Evolutionary conservation across 2,797 vertebrate species (phyloP).

Genomic region (Rhabdophis nuchalis): DNA sequence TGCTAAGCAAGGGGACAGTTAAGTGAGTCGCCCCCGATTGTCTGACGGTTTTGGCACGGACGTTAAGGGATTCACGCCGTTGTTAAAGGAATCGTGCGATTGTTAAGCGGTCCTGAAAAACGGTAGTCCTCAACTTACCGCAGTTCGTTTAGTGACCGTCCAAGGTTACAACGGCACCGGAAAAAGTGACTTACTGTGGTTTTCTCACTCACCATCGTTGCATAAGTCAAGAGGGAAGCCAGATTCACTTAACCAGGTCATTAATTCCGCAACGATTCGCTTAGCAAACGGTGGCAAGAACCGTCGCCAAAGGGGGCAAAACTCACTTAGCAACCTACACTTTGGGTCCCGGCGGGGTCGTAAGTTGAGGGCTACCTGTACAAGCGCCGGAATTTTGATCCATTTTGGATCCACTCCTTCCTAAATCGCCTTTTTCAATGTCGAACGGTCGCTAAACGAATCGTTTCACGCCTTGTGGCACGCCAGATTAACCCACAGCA

Average conservation of each 20-base stretch:
- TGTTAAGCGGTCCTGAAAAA: too few species aligned
- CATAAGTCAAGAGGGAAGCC: background rate
- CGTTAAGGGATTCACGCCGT: too few species aligned
- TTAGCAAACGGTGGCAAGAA: too few species aligned
- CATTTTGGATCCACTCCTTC: background rate
- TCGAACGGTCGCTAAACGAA: background rate
- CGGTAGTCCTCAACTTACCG: background rate
- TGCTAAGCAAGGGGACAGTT: too few species aligned
- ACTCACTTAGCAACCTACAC: background rate
- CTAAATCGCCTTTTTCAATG: background rate
- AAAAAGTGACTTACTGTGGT: background rate
- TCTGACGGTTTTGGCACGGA: too few species aligned
- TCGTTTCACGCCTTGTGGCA: background rate
- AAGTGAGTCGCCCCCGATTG: too few species aligned
- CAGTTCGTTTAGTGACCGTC: background rate
- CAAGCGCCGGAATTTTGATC: background rate
- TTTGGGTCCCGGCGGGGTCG: background rate
- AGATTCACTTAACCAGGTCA: background rate
- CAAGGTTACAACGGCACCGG: background rate
- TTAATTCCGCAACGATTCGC: too few species aligned
- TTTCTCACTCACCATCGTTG: background rate
- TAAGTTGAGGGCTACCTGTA: background rate
- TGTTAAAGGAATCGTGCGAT: too few species aligned
- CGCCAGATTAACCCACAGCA: background rate
- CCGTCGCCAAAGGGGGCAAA: background rate